Evolutionary conservation across 2,797 vertebrate species (phyloP), one percentile per base, ranked within the genome.

Genomic region (Mycteria americana): DNA sequence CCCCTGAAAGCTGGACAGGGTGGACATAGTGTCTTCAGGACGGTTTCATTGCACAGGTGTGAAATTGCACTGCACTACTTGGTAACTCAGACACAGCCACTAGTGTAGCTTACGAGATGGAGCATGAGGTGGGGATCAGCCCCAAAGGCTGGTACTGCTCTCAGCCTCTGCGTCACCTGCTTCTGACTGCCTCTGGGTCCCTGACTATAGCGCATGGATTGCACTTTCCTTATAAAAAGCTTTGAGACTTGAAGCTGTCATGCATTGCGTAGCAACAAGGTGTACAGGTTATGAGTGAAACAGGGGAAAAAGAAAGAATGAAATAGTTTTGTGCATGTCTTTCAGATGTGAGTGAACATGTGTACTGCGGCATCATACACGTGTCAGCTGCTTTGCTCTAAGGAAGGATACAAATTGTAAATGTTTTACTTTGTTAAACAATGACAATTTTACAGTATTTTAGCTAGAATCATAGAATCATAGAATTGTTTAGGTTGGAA

Each of bases 11-110:
- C 13, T 41, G 43, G 19, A 18, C 19, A 48, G 19, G 17, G 13
- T 39, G 16, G 24, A 45, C 10, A 7, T 6, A 3, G 3, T 33
- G 16, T 31, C 35, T 81, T 65, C 59, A 69, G 39, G 27, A 59
- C 7, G 2, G 1, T 51, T 72, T 37, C 6, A 11, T 27, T 28
- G 6, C 11, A 24, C 0, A 0, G 3, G 6, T 67, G 4, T 68
- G 50, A 73, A 63, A 43, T 27, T 53, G 18, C 13, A 24, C 17
- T 46, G 16, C 12, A 9, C 11, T 48, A 6, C 17, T 53, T 74
- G 23, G 6, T 31, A 79, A 54, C 70, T 48, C 50, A 70, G 39
- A 25, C 6, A 16, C 3, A 18, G 7, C 2, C 10, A 4, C 31
- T 51, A 48, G 6, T 4, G 8, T 21, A 25, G 41, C 18, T 56